These are phyloP conservation scores for Drosophila infuscata DNA, from an alignment of 2,888 invertebrate genomes.

Conservation along the genomic window DNA sequence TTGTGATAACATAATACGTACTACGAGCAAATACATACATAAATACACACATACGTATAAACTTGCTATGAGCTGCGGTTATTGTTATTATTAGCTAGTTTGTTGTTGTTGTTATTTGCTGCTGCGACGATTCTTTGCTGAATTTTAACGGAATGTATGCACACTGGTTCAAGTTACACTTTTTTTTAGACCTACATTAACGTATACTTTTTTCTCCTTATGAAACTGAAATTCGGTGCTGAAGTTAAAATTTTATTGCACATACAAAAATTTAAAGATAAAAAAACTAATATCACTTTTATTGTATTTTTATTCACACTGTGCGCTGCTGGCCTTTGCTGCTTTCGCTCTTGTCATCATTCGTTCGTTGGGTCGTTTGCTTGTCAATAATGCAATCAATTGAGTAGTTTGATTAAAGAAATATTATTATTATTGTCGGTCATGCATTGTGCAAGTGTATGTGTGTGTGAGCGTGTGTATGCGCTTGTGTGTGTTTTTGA, in stretches of 20 bases:
- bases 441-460: conserved; percentile 29
- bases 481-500: conserved; percentile 6
- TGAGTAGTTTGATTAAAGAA: conserved; percentile 65
- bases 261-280: background rate
- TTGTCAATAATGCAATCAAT: conserved; percentile 69
- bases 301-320: conserved; percentile 24
- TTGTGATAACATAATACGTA: conserved; percentile 52
- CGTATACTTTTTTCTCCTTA: background rate
- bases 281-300: background rate
- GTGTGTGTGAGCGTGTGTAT: background rate
- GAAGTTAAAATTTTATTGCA: background rate
- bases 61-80: conserved; percentile 31
- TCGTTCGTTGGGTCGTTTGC: conserved; percentile 37
- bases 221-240: background rate
- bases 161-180: conserved; percentile 21
- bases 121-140: conserved; percentile 32
- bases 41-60: conserved; percentile 3
- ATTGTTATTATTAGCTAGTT: conserved; percentile 36
- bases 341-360: conserved; percentile 30
- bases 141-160: conserved; percentile 27
- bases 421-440: conserved; percentile 50
- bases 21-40: conserved; percentile 2
- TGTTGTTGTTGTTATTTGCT: conserved; percentile 14
- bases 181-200: background rate
- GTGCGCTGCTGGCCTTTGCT: conserved; percentile 24